These are phyloP conservation scores for Arvicanthis niloticus DNA, from an alignment of 2,113 vertebrate genomes.

Conservation along the genomic window DNA sequence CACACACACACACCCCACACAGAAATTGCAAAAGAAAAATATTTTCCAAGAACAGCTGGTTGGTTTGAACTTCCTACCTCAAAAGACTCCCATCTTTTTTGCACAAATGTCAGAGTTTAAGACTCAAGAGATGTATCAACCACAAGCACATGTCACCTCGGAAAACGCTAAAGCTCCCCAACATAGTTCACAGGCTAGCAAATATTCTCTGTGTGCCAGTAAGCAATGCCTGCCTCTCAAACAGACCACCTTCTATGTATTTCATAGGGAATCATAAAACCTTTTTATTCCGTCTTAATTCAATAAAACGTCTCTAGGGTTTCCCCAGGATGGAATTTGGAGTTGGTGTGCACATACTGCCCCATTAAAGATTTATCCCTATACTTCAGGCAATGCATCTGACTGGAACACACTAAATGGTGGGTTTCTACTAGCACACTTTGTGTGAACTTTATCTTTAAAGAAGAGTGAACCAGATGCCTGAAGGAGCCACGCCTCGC, in stretches of 20 bases:
- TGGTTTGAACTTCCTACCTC: slow-evolving; percentile 71
- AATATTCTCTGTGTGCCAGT: neutral
- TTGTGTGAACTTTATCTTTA: slow-evolving; percentile 25
- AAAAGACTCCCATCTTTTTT: slow-evolving; percentile 8
- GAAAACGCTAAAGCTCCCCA: neutral
- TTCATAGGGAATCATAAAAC: neutral
- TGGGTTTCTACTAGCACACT: slow-evolving; percentile 28
- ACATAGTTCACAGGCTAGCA: neutral
- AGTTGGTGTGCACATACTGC: neutral
- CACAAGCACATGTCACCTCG: neutral
- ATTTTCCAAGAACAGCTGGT: slow-evolving; percentile 67
- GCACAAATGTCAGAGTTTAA: slow-evolving; percentile 50
- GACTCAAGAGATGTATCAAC: slow-evolving; percentile 49
- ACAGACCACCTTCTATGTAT: neutral
- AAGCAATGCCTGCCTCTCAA: neutral
- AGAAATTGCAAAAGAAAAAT: slow-evolving; percentile 65
- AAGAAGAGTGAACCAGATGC: slow-evolving; percentile 12
- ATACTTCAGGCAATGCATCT: neutral
- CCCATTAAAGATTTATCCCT: slow-evolving; percentile 31
- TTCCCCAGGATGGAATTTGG: slow-evolving; percentile 32
- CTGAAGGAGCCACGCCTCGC: neutral
- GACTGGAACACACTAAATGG: neutral
- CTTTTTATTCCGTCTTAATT: slow-evolving; percentile 27
- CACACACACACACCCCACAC: neutral
- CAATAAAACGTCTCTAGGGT: slow-evolving; percentile 1